Evolutionary conservation across 2,113 vertebrate species (phyloP), one percentile per base, ranked within the genome.

Genomic region (Haplochromis burtoni): DNA sequence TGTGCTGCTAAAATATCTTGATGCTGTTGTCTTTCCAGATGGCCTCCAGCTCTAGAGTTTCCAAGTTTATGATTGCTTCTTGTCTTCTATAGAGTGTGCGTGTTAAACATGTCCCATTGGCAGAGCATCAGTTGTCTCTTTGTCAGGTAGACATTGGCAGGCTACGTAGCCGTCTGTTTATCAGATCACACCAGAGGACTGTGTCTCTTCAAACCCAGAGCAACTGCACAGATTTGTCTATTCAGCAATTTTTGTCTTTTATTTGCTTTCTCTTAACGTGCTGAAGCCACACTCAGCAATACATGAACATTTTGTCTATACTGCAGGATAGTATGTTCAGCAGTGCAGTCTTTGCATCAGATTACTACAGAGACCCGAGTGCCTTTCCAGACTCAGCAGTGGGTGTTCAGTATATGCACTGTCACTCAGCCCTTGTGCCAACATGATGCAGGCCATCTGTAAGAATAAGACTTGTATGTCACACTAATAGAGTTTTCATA

Each of bases 281-380:
- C n/a, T 42, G 19, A 85, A 63, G 14, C 49, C 42, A 19, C 57
- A 35, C 89, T 89, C 91, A 89, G 91, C 87, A 87, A 33, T 82
- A 66, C 19, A 63, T 73, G 47, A 63, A 81, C 26, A 68, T 78
- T 90, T 45, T 79, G 82, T 87, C 80, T 54, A 85, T 80, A 21
- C 82, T 87, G 87, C 88, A 87, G 21, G 21, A 31, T 42, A 33
- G 63, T 24, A 40, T 76, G 79, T 89, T 88, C 81, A 89, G 84
- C 91, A 83, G 79, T 55, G 59, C 80, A 82, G 79, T 24, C 21
- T 80, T 42, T 86, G 90, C 68, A 82, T 95, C 87, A 81, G 29
- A 84, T 93, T 94, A 90, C 92, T 79, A 88, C 85, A 81, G 57
- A 82, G 59, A 78, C 49, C 59, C 13, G 10, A 51, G 38, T 10